Evolutionary conservation across 2,888 invertebrate species (phyloP), one percentile per base, ranked within the genome.

Genomic region (Xanthia icteritia): DNA sequence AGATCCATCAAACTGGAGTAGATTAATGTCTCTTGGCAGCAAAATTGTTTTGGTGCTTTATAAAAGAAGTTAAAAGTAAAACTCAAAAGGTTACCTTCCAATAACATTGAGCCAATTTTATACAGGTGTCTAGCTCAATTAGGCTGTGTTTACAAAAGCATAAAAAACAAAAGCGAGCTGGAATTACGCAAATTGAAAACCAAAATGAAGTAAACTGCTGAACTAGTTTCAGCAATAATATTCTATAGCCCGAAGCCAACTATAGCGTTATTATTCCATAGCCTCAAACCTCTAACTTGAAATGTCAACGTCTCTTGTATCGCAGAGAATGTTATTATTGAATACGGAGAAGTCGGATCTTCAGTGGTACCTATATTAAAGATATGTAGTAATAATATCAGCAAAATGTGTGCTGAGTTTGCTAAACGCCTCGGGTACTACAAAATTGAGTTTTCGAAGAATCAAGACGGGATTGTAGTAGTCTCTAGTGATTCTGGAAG

Each of bases 301-400:
- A 78, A 75, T 78, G 39, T 73, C 69, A 67, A 78, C 54, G 42
- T 60, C 17, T 75, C 23, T 77, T 82, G 42, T 77, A 73, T 58
- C 20, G n/a, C 36, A 58, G 39, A 81, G 15, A 58, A 75, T 13
- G 13, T 20, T 48, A 65, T 65, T 74, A 63, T 61, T 76, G n/a
- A n/a, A 60, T 36, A 71, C 67, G 15, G 27, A 36, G 39, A 68
- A 75, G 31, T 61, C 64, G 48, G 39, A 78, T 71, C 20, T 69
- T 67, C 17, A 54, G 51, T 54, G 39, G 45, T 39, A 63, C 1
- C n/a, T 36, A 64, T 27, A 65, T 20, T 64, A 58, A 39, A 69
- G n/a, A 17, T 60, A 17, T 31, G 36, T 64, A 54, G 31, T 64
- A 64, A n/a, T 77, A 51, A 64, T 74, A 39, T 56, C 20, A 77